phyloP scores from a whole-genome alignment of 1,140 invertebrate species.

The Thalassaphorura encarpata region DNA sequence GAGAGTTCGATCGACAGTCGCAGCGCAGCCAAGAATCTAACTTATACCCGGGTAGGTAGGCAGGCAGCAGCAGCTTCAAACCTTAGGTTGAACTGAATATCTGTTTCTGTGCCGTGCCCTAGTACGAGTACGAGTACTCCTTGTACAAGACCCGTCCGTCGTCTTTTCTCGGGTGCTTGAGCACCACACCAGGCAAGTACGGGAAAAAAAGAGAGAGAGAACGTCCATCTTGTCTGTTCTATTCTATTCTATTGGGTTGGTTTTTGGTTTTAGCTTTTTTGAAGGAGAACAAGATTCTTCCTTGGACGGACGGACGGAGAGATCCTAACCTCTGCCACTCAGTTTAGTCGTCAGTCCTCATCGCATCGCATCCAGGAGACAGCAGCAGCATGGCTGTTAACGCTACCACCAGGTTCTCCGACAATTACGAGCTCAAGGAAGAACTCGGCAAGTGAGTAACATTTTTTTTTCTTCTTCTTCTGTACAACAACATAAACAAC shows the following conservation, averaged over 20 bases:
- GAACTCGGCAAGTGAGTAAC: conserved; percentile 99
- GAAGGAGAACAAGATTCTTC: no score
- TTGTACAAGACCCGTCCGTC: not conserved
- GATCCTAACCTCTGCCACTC: no score
- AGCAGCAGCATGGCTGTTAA: conserved; percentile 22
- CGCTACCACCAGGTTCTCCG: conserved; percentile 73
- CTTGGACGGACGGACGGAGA: no score
- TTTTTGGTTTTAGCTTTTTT: no score
- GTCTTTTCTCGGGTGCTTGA: not conserved
- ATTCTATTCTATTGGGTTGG: no score
- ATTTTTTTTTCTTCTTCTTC: no score
- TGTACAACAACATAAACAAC: no score
- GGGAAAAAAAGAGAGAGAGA: not conserved
- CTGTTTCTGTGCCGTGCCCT: not conserved
- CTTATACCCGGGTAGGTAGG: not conserved
- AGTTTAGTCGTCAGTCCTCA: not conserved
- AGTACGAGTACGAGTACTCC: not conserved
- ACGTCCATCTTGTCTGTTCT: not conserved
- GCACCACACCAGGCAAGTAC: not conserved
- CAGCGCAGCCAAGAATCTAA: no score
- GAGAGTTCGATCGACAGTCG: not conserved
- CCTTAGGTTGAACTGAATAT: not conserved
- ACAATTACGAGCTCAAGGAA: conserved; percentile 99
- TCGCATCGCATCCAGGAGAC: not conserved
- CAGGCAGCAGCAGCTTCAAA: not conserved